phyloP scores from a whole-genome alignment of 2,113 vertebrate species.

The Phoenicopterus ruber region DNA sequence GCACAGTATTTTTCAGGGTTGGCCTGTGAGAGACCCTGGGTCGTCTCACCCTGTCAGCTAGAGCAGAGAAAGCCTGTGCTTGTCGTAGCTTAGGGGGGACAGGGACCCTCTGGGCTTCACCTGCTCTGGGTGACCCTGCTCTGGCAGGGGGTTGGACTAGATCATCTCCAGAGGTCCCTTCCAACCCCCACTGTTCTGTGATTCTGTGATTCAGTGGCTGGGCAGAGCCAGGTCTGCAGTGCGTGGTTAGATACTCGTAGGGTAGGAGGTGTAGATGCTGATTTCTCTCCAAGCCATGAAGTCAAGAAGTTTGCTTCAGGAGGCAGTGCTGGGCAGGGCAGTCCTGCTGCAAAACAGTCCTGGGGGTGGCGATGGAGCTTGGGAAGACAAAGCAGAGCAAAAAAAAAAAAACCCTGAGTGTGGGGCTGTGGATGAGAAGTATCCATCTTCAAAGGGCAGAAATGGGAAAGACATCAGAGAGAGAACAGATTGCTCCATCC shows the following conservation, averaged over 20 bases:
- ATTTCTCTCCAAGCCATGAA: not conserved
- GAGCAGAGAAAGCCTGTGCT: not conserved
- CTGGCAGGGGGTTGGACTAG: too few relatives aligned
- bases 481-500: not conserved
- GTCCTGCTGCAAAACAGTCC: not conserved
- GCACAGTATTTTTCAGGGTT: fast-evolving
- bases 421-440: not conserved
- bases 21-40: too few relatives aligned
- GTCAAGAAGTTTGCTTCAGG: not conserved
- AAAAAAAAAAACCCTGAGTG: not conserved
- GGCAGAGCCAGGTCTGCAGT: not conserved
- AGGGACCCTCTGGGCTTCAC: too few relatives aligned
- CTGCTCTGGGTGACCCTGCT: too few relatives aligned
- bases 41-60: not conserved
- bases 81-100: not conserved
- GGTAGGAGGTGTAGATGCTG: not conserved
- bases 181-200: too few relatives aligned
- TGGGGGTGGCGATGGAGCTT: fast-evolving
- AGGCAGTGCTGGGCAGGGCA: not conserved
- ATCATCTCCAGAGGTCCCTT: too few relatives aligned
- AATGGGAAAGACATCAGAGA: not conserved
- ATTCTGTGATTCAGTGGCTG: not conserved
- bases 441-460: not conserved
- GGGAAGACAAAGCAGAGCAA: not conserved
- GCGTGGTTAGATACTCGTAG: fast-evolving